phyloP scores from a whole-genome alignment of 2,797 vertebrate species.

The Phrynocephalus guinanensis region DNA sequence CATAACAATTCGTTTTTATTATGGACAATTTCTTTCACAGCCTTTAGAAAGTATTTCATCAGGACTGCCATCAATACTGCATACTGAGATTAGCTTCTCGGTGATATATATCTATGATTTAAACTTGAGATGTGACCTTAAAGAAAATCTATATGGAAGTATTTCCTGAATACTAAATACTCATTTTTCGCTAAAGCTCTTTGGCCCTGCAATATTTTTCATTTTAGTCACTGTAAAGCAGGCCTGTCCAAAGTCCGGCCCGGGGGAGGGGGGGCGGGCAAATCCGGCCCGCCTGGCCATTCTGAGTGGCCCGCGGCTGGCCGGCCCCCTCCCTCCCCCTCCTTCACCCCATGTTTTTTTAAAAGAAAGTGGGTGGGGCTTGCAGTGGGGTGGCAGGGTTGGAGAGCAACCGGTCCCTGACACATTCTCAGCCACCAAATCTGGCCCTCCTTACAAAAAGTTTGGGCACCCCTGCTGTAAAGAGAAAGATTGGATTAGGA shows the following conservation, averaged over 20 bases:
- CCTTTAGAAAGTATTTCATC: slow-evolving; percentile 23
- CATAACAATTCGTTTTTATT: slow-evolving; percentile 39
- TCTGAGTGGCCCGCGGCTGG: too few relatives aligned
- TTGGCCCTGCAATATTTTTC: background rate
- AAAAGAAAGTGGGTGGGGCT: too few relatives aligned
- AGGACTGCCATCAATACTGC: slow-evolving; percentile 9
- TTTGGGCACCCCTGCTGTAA: background rate
- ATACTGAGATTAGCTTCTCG: slow-evolving; percentile 20
- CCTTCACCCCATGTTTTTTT: too few relatives aligned
- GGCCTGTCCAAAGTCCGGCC: too few relatives aligned
- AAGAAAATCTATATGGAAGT: background rate
- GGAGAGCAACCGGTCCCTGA: too few relatives aligned
- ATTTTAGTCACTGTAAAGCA: background rate
- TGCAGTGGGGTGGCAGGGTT: too few relatives aligned
- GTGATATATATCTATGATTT: slow-evolving; percentile 18
- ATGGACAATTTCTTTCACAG: slow-evolving; percentile 20
- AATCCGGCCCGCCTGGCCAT: too few relatives aligned
- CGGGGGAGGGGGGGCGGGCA: too few relatives aligned
- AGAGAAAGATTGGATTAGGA: background rate
- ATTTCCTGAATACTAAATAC: slow-evolving; percentile 19
- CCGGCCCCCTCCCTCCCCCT: too few relatives aligned
- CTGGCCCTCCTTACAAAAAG: too few relatives aligned
- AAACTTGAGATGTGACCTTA: background rate
- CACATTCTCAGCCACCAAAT: too few relatives aligned
- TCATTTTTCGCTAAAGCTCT: background rate